Evolutionary conservation across 2,888 invertebrate genomes (phyloP), one percentile per base, ranked within the genome.

Genomic region (Ashinkailepas kermadecensis): DNA sequence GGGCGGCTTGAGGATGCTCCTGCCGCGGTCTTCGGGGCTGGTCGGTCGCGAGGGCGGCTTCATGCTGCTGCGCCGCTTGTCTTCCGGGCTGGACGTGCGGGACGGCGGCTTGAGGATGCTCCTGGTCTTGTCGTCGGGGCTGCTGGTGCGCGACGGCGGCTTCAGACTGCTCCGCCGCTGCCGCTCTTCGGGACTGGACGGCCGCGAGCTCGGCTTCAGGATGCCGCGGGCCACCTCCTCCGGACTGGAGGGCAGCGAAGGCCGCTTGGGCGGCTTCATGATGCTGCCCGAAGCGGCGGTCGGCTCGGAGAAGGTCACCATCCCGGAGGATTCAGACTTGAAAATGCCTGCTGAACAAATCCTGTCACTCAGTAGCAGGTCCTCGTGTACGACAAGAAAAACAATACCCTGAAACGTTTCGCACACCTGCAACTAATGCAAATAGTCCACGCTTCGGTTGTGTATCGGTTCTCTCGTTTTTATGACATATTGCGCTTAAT

Each of bases 101-200:
- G 79, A 79, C 12, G 79, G 6, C 13, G 79, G 79, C 18, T 58
- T 79, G 8, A 81, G 56, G 13, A 70, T 74, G 74, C 70, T 58
- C 18, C 67, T 12, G 2, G 11, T 8, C 23, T 57, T n/a, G 18
- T n/a, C 58, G 8, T 78, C 59, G 0, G 70, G 59, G 21, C 59
- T 65, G 58, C 0, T 12, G 7, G 59, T 23, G 7, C 70, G 18
- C 54, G 70, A 70, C 4, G 58, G 23, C 0, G 79, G 79, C 25
- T 79, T 79, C 8, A 79, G 1, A 4, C 39, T 39, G 39, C 39
- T 39, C 2, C 39, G 39, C 39, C 39, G 39, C 39, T 39, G 1
- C 8, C 18, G 13, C 8, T 39, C 74, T 4, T 74, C 74, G 7
- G 54, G 74, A 18, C 74, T 74, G 74, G 15, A 8, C 7, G 56